These are phyloP conservation scores for Centropyge bicolor DNA, from an alignment of 2,797 vertebrate species.

Conservation along the genomic window DNA sequence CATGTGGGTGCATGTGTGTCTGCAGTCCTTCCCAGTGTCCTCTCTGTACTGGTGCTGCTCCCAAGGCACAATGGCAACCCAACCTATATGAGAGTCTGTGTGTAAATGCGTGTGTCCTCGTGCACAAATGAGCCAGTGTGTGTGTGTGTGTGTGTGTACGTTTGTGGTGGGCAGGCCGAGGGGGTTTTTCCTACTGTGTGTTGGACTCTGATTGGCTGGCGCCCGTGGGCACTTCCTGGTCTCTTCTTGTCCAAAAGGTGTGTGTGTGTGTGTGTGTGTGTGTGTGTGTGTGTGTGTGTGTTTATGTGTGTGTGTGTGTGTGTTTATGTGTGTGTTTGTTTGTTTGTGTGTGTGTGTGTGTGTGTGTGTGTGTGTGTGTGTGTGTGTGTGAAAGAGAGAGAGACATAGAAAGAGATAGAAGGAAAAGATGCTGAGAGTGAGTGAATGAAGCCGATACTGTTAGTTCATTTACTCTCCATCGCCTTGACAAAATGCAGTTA, in stretches of 20 bases:
- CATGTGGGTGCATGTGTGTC: slow-evolving; percentile 58
- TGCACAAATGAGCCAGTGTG: not conserved
- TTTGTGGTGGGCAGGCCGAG: slow-evolving; percentile 60
- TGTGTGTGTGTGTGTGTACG: slow-evolving; percentile 20
- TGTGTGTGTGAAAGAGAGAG: not conserved
- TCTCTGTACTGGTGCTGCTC: slow-evolving; percentile 78
- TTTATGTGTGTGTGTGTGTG: slow-evolving; percentile 7
- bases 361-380: slow-evolving; percentile 13
- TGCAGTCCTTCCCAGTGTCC: slow-evolving; percentile 88
- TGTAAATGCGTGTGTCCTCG: not conserved
- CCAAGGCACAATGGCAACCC: slow-evolving; percentile 65
- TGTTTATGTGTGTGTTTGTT: slow-evolving; percentile 12
- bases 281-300: slow-evolving; percentile 11
- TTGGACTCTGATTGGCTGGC: slow-evolving; percentile 67
- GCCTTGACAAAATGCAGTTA: slow-evolving; percentile 9
- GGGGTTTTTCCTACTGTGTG: slow-evolving; percentile 67
- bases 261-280: slow-evolving; percentile 18
- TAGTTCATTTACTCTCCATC: slow-evolving; percentile 13
- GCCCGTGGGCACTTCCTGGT: slow-evolving; percentile 65
- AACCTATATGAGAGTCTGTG: slow-evolving; percentile 55
- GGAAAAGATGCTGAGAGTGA: slow-evolving; percentile 1
- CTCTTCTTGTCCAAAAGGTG: slow-evolving; percentile 56
- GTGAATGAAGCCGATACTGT: not conserved
- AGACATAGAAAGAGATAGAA: not conserved
- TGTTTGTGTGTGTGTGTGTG: slow-evolving; percentile 9